Percentiles rank a stretch among this genome's conserved stretches.
These are phyloP conservation scores for Tenebrio molitor DNA, from an alignment of 1,140 invertebrate genomes.

Conservation along the genomic window DNA sequence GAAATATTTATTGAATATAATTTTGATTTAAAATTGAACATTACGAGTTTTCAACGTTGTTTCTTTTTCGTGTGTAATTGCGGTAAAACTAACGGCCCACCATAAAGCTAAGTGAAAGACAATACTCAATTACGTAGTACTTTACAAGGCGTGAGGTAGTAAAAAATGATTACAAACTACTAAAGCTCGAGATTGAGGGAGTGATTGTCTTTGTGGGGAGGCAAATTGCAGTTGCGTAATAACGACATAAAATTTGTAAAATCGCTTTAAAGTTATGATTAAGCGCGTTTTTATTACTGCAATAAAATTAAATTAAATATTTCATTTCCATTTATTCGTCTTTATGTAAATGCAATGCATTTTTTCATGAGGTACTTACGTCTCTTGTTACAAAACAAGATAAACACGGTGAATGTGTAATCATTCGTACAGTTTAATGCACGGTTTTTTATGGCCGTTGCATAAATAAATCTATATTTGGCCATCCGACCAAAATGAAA, in stretches of 20 bases:
- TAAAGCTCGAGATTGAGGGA: no score
- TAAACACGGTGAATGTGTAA: slow-evolving; percentile 33
- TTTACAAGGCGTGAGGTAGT: no score
- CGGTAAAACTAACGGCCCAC: no score
- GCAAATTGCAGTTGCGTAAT: slow-evolving; percentile 17
- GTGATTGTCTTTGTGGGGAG: slow-evolving; percentile 35
- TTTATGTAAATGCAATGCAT: slow-evolving; percentile 38
- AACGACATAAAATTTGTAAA: slow-evolving; percentile 40
- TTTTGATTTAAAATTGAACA: no score
- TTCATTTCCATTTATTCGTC: slow-evolving; percentile 39
- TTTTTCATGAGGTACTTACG: slow-evolving; percentile 40
- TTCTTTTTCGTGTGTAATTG: no score
- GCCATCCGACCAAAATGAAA: slow-evolving; percentile 2
- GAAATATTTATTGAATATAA: no score
- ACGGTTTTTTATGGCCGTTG: slow-evolving; percentile 5
- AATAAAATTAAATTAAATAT: slow-evolving; percentile 41
- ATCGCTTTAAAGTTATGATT: slow-evolving; percentile 39
- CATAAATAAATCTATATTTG: slow-evolving; percentile 41
- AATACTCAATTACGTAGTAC: no score
- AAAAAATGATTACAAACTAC: no score
- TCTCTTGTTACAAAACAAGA: slow-evolving; percentile 39
- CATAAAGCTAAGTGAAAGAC: no score
- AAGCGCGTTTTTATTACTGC: slow-evolving; percentile 30
- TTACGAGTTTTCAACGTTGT: no score
- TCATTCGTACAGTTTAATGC: slow-evolving; percentile 25